Base-by-base conservation (phyloP, 1,140 invertebrate species). In the Ceratosolen fusciceps region DNA sequence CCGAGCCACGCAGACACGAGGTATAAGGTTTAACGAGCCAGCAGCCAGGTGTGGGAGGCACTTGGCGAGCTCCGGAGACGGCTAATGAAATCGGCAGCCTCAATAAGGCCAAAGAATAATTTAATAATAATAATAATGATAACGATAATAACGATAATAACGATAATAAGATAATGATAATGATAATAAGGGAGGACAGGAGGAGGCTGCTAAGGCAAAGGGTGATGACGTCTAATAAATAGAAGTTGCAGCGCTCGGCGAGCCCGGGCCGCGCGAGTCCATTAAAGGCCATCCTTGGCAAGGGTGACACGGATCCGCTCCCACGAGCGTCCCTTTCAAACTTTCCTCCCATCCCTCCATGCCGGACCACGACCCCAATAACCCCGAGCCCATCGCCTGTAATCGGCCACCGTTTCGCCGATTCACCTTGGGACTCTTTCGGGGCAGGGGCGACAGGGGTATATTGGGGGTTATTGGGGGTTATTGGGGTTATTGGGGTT, bases 261-360 rank as follows among this genome's bases (percentile, higher is more conserved):
- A 43, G 65, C n/a, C 2, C 16, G 39, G 19, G n/a, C n/a, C 67
- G 67, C 43, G 67, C 43, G 39, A 47, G 47, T 29, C 43, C 67
- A 49, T 43, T 70, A 49, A 54, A 39, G n/a, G 1, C 9, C 37
- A 74, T 62, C 54, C 7, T n/a, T 21, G 37, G 65, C 52, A 24
- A 47, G 14, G 70, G 65, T 77, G 65, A 68, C 74, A 70, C 65
- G 70, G 62, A 77, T 70, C 5, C 56, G 1, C 4, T 14, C 9
- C 52, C 5, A 54, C 16, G 52, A 8, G 52, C n/a, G n/a, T n/a
- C n/a, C n/a, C n/a, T n/a, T n/a, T n/a, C n/a, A n/a, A n/a, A n/a
- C n/a, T n/a, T n/a, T n/a, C n/a, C n/a, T n/a, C n/a, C n/a, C n/a
- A n/a, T n/a, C n/a, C n/a, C n/a, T n/a, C n/a, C n/a, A n/a, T n/a